These are phyloP conservation scores for Sebastiscus tertius DNA, from an alignment of 2,797 vertebrate species.

Conservation along the genomic window DNA sequence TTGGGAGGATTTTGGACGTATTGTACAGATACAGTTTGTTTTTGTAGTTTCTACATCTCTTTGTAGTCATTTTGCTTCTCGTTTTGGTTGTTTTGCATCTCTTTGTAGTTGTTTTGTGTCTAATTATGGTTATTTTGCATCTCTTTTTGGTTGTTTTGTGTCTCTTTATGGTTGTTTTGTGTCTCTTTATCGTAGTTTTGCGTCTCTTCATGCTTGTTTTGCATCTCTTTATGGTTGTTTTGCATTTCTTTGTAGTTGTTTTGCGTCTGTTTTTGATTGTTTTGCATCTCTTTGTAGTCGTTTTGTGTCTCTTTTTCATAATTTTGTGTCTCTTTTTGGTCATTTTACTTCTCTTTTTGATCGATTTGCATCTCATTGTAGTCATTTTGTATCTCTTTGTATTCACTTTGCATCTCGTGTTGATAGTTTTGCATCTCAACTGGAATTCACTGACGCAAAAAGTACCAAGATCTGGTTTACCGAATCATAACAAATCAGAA, in stretches of 20 bases:
- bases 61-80: too few relatives aligned
- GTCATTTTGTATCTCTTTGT: not conserved
- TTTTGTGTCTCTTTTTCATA: not conserved
- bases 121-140: too few relatives aligned
- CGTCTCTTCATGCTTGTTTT: too few relatives aligned
- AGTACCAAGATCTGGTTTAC: not conserved
- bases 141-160: too few relatives aligned
- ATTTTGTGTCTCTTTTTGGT: too few relatives aligned
- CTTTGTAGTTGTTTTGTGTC: too few relatives aligned
- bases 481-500: not conserved
- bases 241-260: too few relatives aligned
- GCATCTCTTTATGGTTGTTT: too few relatives aligned
- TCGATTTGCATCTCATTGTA: not conserved
- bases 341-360: not conserved
- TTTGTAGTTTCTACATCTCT: not conserved
- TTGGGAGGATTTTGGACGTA: constrained; percentile 24
- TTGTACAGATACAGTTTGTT: constrained; percentile 41
- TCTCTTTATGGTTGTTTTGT: too few relatives aligned
- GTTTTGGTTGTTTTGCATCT: too few relatives aligned
- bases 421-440: not conserved
- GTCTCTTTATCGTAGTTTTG: too few relatives aligned
- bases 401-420: not conserved
- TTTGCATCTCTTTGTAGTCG: not conserved
- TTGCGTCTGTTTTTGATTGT: not conserved
- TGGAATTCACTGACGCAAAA: not conserved